These are phyloP conservation scores for Andrena haemorrhoa DNA, from an alignment of 2,888 invertebrate genomes.

Conservation along the genomic window DNA sequence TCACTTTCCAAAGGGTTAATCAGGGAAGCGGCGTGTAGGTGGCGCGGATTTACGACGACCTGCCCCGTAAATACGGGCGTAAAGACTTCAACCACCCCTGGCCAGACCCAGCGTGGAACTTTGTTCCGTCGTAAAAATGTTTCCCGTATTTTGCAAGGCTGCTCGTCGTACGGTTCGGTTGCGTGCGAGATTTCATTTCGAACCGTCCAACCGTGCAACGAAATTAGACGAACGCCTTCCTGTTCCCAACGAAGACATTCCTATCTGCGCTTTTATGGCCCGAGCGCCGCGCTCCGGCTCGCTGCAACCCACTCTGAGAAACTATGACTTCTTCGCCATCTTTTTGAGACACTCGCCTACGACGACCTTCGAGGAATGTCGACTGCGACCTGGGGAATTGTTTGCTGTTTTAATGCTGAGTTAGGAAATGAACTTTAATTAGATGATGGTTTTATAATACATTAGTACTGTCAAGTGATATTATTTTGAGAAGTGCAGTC, in stretches of 20 bases:
- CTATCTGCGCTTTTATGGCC: constrained; percentile 23
- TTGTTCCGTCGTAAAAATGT: constrained; percentile 52
- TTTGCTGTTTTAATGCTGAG: too few relatives aligned
- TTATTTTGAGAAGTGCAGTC: too few relatives aligned
- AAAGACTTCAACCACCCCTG: constrained; percentile 16
- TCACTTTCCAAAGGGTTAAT: constrained; percentile 77
- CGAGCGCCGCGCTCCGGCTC: background rate
- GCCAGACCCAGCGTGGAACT: constrained; percentile 17
- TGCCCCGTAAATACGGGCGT: constrained; percentile 43
- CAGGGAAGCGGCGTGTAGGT: constrained; percentile 60
- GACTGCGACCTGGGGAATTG: too few relatives aligned
- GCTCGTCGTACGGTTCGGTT: constrained; percentile 33
- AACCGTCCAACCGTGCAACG: constrained; percentile 40
- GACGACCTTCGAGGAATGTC: too few relatives aligned
- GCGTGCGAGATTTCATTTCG: constrained; percentile 49
- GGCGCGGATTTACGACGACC: constrained; percentile 44
- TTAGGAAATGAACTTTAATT: too few relatives aligned
- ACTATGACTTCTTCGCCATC: too few relatives aligned
- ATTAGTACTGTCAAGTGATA: too few relatives aligned
- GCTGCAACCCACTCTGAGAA: background rate
- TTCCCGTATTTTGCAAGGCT: constrained; percentile 31
- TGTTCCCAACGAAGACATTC: constrained; percentile 21
- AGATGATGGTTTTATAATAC: too few relatives aligned
- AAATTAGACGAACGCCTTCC: constrained; percentile 40
- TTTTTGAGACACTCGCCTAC: too few relatives aligned